Base-by-base conservation (phyloP, 2,113 vertebrate genomes). In the Erythrolamprus reginae region DNA sequence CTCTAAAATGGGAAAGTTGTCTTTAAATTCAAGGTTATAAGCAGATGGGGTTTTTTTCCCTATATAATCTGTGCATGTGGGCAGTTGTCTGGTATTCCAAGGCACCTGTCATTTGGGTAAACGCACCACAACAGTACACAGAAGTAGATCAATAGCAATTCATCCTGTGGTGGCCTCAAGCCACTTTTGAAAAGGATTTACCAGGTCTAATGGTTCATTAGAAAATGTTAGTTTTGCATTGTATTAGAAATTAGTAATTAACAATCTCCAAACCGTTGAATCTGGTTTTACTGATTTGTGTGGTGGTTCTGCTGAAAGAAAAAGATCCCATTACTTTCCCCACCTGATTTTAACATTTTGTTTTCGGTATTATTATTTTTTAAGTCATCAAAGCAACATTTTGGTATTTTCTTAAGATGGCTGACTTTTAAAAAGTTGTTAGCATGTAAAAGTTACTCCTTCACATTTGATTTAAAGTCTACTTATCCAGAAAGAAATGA, bases 171-270 rank as follows among this genome's bases (percentile, higher is more conserved):
- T 53, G 53, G 10, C 23, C 51, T 50, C 5, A 4, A 55, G 0
- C 84, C 0, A 0, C 0, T 3, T 28, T 0, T 7, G 0, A 0
- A n/a, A 5, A 9, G 21, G 33, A 12, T 55, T n/a, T 33, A n/a
- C 28, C 51, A 82, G 28, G n/a, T 4, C 10, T 33, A 38, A 1
- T 77, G 15, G 65, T 77, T 77, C 19, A 77, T 77, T 70, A 70
- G 65, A 38, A 70, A 70, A 17, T 17, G 65, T 55, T 21, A 87
- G 26, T 12, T 58, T 45, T 26, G 28, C 10, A 3, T 10, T 47
- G 21, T 86, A 55, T 77, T 23, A 53, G 52, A 47, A 26, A 70
- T 33, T 48, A 50, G 86, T 26, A 53, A 47, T 48, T 19, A 17
- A 4, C 38, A 28, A 5, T 26, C 33, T 38, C 10, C 24, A 1